A percentile compares a stretch with the other conserved stretches of the same genome.
Conservation (phyloP, 2,113 vertebrate species). For the Lycocorax pyrrhopterus region DNA sequence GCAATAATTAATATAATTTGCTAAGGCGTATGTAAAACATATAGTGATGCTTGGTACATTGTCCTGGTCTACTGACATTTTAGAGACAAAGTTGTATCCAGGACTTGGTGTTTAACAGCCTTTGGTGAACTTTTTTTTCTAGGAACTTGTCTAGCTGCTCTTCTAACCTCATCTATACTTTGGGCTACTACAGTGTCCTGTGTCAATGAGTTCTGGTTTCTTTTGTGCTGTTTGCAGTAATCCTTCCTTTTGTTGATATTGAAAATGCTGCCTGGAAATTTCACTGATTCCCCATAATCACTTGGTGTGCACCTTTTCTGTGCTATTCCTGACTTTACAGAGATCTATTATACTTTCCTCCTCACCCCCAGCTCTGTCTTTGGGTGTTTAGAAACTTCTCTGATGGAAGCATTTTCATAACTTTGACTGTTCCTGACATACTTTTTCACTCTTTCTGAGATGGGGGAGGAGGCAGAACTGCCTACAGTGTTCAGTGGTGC, state of each 20-base stretch:
- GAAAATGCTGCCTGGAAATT: neutral
- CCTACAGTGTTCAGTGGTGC: neutral
- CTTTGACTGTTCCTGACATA: neutral
- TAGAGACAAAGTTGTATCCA: neutral
- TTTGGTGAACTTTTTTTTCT: neutral
- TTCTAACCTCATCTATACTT: neutral
- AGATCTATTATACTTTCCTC: neutral
- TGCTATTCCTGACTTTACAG: neutral
- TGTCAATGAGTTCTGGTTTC: neutral
- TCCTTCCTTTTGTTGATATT: neutral
- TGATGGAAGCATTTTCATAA: neutral
- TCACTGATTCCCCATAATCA: neutral
- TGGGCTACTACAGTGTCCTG: neutral
- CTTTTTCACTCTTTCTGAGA: neutral
- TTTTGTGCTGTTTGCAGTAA: neutral
- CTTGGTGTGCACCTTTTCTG: neutral
- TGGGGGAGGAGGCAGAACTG: neutral
- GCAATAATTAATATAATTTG: neutral
- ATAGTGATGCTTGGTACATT: neutral
- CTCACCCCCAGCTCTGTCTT: neutral
- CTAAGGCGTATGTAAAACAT: neutral
- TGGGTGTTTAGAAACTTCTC: neutral
- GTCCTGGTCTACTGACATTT: neutral
- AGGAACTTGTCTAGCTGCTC: neutral
- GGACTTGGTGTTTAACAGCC: neutral